These are phyloP conservation scores for Achroia grisella DNA, from an alignment of 1,140 invertebrate species.

Conservation along the genomic window DNA sequence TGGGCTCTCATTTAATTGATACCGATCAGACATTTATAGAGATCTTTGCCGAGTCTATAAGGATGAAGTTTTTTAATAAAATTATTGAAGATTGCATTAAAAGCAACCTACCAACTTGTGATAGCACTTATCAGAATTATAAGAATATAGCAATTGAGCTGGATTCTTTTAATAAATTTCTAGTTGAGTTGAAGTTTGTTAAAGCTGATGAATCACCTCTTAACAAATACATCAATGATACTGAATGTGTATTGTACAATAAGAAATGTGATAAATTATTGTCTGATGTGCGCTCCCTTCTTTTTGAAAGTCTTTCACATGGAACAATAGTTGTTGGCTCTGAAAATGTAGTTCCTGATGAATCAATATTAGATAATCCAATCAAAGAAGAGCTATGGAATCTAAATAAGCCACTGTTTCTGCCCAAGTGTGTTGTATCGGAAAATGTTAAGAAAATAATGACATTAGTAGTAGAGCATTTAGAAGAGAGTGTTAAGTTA, in stretches of 20 bases:
- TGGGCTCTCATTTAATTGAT: slow-evolving; percentile 43
- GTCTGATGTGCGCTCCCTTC: slow-evolving; percentile 38
- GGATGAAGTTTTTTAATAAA: slow-evolving; percentile 50
- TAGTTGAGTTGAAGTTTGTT: slow-evolving; percentile 62
- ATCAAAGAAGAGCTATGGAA: slow-evolving; percentile 38
- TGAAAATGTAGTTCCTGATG: slow-evolving; percentile 24
- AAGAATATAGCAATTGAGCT: slow-evolving; percentile 57
- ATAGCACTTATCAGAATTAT: slow-evolving; percentile 50
- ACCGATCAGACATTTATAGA: slow-evolving; percentile 47
- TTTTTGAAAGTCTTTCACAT: slow-evolving; percentile 50
- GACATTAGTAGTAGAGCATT: slow-evolving; percentile 50
- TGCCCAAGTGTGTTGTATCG: slow-evolving; percentile 60
- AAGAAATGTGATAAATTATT: slow-evolving; percentile 66
- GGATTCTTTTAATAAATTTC: slow-evolving; percentile 61
- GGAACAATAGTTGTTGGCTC: slow-evolving; percentile 41
- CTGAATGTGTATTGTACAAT: slow-evolving; percentile 56
- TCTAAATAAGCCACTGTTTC: slow-evolving; percentile 47
- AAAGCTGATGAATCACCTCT: slow-evolving; percentile 48
- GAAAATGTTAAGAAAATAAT: slow-evolving; percentile 57
- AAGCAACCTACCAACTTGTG: slow-evolving; percentile 50
- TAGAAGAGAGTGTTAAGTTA: slow-evolving; percentile 54
- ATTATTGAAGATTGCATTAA: slow-evolving; percentile 60
- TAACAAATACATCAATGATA: slow-evolving; percentile 54
- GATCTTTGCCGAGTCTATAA: slow-evolving; percentile 44
- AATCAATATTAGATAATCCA: slow-evolving; percentile 43